phyloP scores from a whole-genome alignment of 1,140 invertebrate species.

The Neodiprion lecontei region DNA sequence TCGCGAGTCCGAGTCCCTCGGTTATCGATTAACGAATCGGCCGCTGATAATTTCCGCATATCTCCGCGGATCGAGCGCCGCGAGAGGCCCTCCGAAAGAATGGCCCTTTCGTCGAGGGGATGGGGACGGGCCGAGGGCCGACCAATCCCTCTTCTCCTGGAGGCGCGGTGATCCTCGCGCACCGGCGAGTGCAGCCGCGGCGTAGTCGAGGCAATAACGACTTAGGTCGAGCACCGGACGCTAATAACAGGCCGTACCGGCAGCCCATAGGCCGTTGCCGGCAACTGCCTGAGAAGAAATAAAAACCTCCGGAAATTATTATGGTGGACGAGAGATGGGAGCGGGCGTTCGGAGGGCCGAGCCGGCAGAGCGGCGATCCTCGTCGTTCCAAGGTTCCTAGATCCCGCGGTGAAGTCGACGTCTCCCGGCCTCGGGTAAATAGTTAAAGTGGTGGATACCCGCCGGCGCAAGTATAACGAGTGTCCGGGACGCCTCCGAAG shows the following conservation, averaged over 20 bases:
- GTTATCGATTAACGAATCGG: neutral
- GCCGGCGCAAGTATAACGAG: neutral
- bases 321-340: conserved; percentile 56
- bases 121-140: conserved; percentile 38
- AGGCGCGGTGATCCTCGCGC: conserved; percentile 19
- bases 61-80: neutral
- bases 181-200: conserved; percentile 28
- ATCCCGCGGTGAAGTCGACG: neutral
- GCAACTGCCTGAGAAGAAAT: conserved; percentile 60
- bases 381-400: neutral
- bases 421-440: neutral
- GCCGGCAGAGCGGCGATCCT: conserved; percentile 29
- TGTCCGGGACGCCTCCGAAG: neutral
- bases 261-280: conserved; percentile 61
- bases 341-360: conserved; percentile 30
- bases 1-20: neutral
- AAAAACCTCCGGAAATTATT: conserved; percentile 61
- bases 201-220: conserved; percentile 58
- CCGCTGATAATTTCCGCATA: conserved; percentile 4
- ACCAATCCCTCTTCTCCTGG: conserved; percentile 52
- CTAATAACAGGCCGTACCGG: conserved; percentile 62
- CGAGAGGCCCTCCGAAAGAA: neutral
- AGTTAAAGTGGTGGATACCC: neutral
- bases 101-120: neutral
- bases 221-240: conserved; percentile 53